phyloP scores from a whole-genome alignment of 2,888 invertebrate genomes.

The Monopis laevigella region DNA sequence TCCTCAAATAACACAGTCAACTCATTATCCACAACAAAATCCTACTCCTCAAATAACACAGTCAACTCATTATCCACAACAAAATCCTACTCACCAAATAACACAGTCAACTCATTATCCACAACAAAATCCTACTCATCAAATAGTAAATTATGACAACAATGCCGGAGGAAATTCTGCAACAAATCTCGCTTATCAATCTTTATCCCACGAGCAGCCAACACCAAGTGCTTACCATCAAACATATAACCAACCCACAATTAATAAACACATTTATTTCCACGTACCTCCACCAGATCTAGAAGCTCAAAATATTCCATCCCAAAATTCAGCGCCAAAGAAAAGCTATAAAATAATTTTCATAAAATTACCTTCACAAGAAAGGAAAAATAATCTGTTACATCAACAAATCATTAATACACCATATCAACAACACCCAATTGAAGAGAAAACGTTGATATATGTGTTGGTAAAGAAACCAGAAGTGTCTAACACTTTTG shows the following conservation, averaged over 20 bases:
- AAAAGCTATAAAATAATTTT: constrained; percentile 81
- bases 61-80: no score
- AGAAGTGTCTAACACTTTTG: constrained; percentile 73
- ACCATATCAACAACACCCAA: constrained; percentile 65
- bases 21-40: no score
- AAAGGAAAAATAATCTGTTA: constrained; percentile 35
- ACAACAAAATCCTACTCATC: not conserved
- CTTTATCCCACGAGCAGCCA: not conserved
- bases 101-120: no score
- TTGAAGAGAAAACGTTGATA: constrained; percentile 76
- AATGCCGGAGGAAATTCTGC: not conserved
- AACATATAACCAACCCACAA: constrained; percentile 36
- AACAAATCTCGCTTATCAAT: not conserved
- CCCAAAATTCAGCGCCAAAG: constrained; percentile 60
- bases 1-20: no score
- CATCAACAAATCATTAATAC: constrained; percentile 64
- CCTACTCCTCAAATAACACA: no score
- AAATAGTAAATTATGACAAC: not conserved
- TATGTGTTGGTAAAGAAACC: constrained; percentile 79
- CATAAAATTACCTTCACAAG: constrained; percentile 77
- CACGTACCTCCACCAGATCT: constrained; percentile 79
- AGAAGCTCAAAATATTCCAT: constrained; percentile 53
- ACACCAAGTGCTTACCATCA: no score
- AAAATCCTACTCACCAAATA: no score
- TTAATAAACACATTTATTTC: constrained; percentile 78